Evolutionary conservation across 2,113 vertebrate genomes (phyloP), one percentile per base, ranked within the genome.

Genomic region (Archocentrus centrarchus): DNA sequence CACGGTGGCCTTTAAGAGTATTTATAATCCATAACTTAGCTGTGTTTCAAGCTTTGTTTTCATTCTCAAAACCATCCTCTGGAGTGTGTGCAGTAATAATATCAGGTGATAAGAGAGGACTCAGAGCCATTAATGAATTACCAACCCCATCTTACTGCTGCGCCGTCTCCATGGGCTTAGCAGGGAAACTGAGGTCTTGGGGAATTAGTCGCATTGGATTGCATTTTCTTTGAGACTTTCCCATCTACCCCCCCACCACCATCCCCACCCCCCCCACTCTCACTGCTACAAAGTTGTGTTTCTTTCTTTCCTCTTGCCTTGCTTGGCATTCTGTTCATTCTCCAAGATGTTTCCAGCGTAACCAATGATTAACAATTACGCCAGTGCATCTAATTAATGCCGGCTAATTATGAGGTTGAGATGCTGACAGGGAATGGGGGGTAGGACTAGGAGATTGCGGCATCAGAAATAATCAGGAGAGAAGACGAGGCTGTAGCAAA

Each of bases 321-420:
- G 81, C 90, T 95, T 94, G 92, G 92, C 91, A 95, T 95, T 95
- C 95, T 87, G 84, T 87, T 93, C 93, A 78, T 93, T 92, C 89
- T 89, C 91, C 79, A 86, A 92, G 90, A 95, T 94, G 94, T 95
- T 93, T 93, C 92, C 92, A 94, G 92, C 90, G 89, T 89, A 96
- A 95, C 92, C 93, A 92, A 93, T 96, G 93, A 95, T 96, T 96
- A 96, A 95, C 94, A 95, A 96, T 96, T 96, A 96, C 90, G 92
- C 93, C 91, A 95, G 93, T 93, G 95, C 94, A 92, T 96, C 93
- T 96, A 94, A 95, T 95, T 95, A 95, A 93, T 93, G 94, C 93
- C 8, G 87, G 85, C 88, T 95, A 96, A 96, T 96, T 95, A 96
- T 91, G 93, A 94, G 94, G 92, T 93, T 94, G 92, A 95, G 92